Conservation (phyloP, 2,888 invertebrate genomes). For the Abrostola triplasia region DNA sequence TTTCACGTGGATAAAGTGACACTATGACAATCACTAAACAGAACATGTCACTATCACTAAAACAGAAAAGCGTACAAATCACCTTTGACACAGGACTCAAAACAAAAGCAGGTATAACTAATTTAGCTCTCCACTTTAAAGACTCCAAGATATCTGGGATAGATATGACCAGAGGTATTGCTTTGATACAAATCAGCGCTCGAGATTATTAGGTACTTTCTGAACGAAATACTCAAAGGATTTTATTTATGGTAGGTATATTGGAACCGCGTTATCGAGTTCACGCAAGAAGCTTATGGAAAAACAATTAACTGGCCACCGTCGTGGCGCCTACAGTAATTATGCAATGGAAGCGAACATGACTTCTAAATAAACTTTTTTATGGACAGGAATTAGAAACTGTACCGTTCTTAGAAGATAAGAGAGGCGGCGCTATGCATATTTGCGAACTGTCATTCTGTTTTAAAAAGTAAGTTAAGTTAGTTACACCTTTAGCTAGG, state of each 20-base stretch:
- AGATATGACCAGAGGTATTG: not conserved
- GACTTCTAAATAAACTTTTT: not conserved
- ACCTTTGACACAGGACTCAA: not conserved
- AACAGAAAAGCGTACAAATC: not conserved
- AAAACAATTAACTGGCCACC: not conserved
- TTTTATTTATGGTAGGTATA: not conserved
- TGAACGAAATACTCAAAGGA: no score
- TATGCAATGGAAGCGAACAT: not conserved
- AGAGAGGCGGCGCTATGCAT: no score
- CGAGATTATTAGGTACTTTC: no score
- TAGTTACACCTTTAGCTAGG: constrained; percentile 13
- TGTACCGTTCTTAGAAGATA: constrained; percentile 1
- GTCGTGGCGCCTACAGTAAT: not conserved
- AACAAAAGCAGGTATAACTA: no score
- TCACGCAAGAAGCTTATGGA: not conserved
- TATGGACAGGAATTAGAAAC: constrained; percentile 3
- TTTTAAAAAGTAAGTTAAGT: constrained; percentile 5
- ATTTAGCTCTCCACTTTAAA: not conserved
- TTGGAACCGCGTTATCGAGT: constrained; percentile 1
- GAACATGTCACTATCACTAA: no score
- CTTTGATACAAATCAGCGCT: no score
- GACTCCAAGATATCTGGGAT: not conserved
- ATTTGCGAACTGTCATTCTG: no score
- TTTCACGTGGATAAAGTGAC: no score
- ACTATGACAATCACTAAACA: no score